Percentiles rank a stretch among this genome's conserved stretches.
Evolutionary conservation across 2,888 invertebrate species (phyloP).

Genomic region (Lithophane leautieri): DNA sequence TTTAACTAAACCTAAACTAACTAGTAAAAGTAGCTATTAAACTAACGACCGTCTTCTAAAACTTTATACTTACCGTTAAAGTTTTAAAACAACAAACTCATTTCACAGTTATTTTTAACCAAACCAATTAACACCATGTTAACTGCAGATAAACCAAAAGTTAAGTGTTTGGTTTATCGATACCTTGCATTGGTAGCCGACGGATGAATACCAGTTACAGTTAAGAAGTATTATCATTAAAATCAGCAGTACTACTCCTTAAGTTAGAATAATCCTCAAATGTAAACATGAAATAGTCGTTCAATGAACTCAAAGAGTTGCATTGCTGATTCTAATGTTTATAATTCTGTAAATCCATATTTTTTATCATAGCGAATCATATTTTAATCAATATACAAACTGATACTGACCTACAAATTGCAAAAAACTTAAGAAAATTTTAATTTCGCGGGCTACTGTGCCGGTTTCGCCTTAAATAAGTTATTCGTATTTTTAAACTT

Average conservation of each 20-base stretch:
- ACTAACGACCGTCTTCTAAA: conserved; percentile 27
- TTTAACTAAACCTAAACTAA: conserved; percentile 4
- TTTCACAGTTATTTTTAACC: conserved; percentile 62
- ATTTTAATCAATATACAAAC: too few relatives aligned
- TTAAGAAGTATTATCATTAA: not conserved
- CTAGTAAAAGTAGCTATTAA: conserved; percentile 24
- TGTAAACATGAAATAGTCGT: too few relatives aligned
- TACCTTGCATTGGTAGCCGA: conserved; percentile 59
- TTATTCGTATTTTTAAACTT: not conserved
- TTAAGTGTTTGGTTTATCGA: conserved; percentile 39
- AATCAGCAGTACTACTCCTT: too few relatives aligned
- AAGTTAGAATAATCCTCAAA: too few relatives aligned
- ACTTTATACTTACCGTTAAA: conserved; percentile 34
- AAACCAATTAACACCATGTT: conserved; percentile 62
- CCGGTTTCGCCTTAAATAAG: not conserved
- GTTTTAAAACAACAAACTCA: conserved; percentile 57
- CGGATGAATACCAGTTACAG: conserved; percentile 44
- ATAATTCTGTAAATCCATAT: too few relatives aligned
- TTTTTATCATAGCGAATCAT: too few relatives aligned
- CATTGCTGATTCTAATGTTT: too few relatives aligned
- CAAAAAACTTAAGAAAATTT: too few relatives aligned
- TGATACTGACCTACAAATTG: too few relatives aligned
- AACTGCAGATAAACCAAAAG: conserved; percentile 49
- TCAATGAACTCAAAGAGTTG: too few relatives aligned
- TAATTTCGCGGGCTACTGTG: too few relatives aligned